A percentile compares a stretch with the other conserved stretches of the same genome.
phyloP scores from a whole-genome alignment of 2,113 vertebrate genomes.

The Hypocryptadius cinnamomeus region DNA sequence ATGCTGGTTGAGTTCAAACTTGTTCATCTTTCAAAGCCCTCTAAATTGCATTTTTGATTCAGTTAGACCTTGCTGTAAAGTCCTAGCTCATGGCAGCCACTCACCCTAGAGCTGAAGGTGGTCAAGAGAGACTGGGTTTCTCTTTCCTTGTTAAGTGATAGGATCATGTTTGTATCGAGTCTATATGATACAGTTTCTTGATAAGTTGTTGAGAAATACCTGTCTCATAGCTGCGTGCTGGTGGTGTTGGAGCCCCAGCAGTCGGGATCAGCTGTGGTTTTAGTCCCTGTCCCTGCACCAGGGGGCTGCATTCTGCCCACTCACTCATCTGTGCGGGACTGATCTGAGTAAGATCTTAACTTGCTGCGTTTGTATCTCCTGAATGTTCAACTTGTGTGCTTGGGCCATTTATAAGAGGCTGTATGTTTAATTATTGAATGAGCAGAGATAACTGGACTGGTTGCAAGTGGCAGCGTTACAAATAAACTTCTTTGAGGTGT shows the following conservation, averaged over 20 bases:
- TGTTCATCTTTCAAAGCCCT: not conserved
- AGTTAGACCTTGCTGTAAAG: not conserved
- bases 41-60: not conserved
- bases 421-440: not conserved
- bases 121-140: not conserved
- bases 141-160: not conserved
- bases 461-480: not conserved
- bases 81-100: not conserved
- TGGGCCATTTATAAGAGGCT: not conserved
- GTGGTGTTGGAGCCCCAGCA: not conserved
- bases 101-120: not conserved
- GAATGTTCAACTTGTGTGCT: not conserved
- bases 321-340: not conserved
- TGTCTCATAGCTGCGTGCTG: accelerated
- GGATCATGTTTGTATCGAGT: not conserved
- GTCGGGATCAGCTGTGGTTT: not conserved
- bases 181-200: not conserved
- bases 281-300: not conserved
- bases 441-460: not conserved
- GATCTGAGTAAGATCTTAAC: not conserved
- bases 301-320: not conserved
- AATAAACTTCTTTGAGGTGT: not conserved
- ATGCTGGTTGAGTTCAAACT: not conserved
- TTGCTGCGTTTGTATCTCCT: not conserved
- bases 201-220: not conserved